Evolutionary conservation across 2,113 vertebrate species (phyloP).

Genomic region (Pachypanchax playfairii): DNA sequence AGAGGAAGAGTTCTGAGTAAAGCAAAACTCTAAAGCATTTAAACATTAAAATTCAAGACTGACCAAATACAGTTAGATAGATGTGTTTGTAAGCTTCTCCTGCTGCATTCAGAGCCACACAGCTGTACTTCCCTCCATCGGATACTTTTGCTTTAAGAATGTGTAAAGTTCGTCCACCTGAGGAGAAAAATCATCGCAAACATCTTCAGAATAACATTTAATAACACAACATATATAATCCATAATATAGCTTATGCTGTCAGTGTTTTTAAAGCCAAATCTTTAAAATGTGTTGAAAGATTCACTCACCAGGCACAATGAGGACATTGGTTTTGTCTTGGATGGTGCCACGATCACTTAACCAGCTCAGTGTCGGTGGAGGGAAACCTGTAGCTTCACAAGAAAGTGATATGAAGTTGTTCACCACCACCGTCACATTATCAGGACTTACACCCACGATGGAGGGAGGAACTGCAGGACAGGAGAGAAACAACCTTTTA

Average conservation of each 20-base stretch:
- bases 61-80: slow-evolving; percentile 90
- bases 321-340: slow-evolving; percentile 82
- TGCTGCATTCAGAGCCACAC: slow-evolving; percentile 90
- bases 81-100: slow-evolving; percentile 89
- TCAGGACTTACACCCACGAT: slow-evolving; percentile 85
- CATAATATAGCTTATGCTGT: neutral
- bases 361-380: slow-evolving; percentile 91
- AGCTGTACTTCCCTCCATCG: slow-evolving; percentile 91
- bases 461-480: slow-evolving; percentile 85
- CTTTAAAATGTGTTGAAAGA: neutral
- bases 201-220: neutral
- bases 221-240: neutral
- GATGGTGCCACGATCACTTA: slow-evolving; percentile 86
- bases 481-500: neutral
- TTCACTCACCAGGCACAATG: slow-evolving; percentile 86
- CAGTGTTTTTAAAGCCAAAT: neutral
- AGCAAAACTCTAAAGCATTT: accelerated
- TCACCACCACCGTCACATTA: slow-evolving; percentile 90
- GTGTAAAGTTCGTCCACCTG: slow-evolving; percentile 91
- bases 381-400: slow-evolving; percentile 94
- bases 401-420: slow-evolving; percentile 91
- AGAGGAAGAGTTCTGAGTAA: neutral
- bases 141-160: slow-evolving; percentile 88
- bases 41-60: slow-evolving; percentile 50
- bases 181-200: neutral